A percentile compares a stretch with the other conserved stretches of the same genome.
Conservation (phyloP, 2,888 invertebrate genomes). For the Cataglyphis rosenhaueri region DNA sequence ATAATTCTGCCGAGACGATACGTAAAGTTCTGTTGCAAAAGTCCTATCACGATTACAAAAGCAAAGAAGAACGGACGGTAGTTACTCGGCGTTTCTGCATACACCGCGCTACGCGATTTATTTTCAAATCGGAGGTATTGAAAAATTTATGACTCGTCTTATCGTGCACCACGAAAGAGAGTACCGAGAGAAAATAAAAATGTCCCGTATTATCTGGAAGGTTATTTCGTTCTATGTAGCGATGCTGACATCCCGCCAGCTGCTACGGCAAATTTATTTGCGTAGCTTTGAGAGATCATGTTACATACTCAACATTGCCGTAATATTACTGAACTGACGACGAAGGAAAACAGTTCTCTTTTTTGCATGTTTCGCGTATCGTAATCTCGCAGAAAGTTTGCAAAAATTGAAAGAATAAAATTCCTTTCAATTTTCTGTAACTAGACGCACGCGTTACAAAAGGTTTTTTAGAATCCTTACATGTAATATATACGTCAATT, state of each 20-base stretch:
- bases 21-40: conserved; percentile 37
- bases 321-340: conserved; percentile 30
- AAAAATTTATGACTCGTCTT: conserved; percentile 80
- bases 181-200: conserved; percentile 64
- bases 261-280: conserved; percentile 49
- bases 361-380: neutral
- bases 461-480: neutral
- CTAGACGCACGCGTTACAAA: neutral
- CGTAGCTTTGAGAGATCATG: conserved; percentile 18
- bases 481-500: neutral
- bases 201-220: conserved; percentile 54
- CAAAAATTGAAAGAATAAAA: conserved; percentile 22
- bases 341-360: conserved; percentile 1
- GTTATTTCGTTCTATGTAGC: conserved; percentile 47
- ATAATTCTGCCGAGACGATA: conserved; percentile 26
- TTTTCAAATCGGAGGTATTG: conserved; percentile 81
- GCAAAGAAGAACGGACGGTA: conserved; percentile 41
- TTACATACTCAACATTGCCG: conserved; percentile 19
- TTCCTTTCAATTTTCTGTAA: conserved; percentile 25
- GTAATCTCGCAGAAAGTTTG: conserved; percentile 4
- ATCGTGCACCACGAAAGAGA: conserved; percentile 63
- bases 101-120: conserved; percentile 72
- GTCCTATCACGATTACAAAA: conserved; percentile 50
- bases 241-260: conserved; percentile 37
- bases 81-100: conserved; percentile 68